phyloP scores from a whole-genome alignment of 2,888 invertebrate genomes.

The Neoaliturus tenellus region DNA sequence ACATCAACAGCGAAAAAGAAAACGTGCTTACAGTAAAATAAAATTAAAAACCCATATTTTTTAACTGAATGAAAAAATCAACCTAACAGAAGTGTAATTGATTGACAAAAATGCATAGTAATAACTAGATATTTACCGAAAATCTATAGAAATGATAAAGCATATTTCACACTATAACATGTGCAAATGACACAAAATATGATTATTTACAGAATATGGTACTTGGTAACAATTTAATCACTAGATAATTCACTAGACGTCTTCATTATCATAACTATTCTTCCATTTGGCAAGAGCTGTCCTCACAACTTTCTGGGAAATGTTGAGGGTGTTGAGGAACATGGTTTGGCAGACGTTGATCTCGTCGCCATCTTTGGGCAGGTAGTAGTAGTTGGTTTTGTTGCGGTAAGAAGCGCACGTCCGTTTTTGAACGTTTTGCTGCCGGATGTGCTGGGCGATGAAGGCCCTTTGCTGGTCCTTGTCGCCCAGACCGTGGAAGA shows the following conservation, averaged over 20 bases:
- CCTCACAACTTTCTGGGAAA: constrained; percentile 40
- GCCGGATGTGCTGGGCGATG: constrained; percentile 30
- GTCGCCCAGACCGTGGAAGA: constrained; percentile 13
- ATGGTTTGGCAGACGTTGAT: constrained; percentile 34
- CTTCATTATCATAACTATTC: background rate
- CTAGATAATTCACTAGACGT: background rate
- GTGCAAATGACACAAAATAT: no score
- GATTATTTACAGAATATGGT: background rate
- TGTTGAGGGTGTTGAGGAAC: constrained; percentile 43
- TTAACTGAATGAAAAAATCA: no score
- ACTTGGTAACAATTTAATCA: background rate
- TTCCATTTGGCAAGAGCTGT: constrained; percentile 40
- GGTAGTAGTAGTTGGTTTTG: constrained; percentile 45
- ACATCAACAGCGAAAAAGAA: no score
- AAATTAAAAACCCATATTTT: no score
- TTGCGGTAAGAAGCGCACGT: constrained; percentile 4
- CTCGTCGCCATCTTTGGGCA: constrained; percentile 14
- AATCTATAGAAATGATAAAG: no score
- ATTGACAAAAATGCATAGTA: no score
- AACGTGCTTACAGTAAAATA: no score
- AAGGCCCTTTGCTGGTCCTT: constrained; percentile 4
- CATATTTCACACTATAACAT: no score
- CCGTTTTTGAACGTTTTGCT: background rate
- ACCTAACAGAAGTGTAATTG: no score
- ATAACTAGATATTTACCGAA: no score